Evolutionary conservation across 1,140 invertebrate genomes (phyloP), one percentile per base, ranked within the genome.

Genomic region (Holotrichia oblita): DNA sequence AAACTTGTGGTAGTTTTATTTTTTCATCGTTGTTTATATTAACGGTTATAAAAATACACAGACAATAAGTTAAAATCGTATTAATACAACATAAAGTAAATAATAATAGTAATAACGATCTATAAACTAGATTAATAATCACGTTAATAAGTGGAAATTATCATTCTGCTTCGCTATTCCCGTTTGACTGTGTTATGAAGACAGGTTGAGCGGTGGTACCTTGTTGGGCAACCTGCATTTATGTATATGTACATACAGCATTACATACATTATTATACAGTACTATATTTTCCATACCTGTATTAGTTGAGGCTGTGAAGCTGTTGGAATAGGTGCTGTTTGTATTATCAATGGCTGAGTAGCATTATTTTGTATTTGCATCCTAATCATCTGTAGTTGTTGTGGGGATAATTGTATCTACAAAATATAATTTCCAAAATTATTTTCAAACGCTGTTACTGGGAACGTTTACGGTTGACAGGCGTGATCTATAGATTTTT

Each of bases 341-440:
- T 94, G 93, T 78, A 94, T 92, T 78, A 94, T 93, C 20, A 94
- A 92, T 10, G 92, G 93, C 82, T 94, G 92, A 81, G 91, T 91
- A 24, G 89, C 89, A 77, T 91, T 92, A 40, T 94, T 94, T 86
- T 96, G 95, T 81, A 97, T 90, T 88, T 97, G 96, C 89, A 97
- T 92, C 80, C 96, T 91, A 81, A 97, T 94, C 90, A 97, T 93
- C 86, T 98, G 95, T 73, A 98, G 85, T 87, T 98, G 97, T 82
- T 93, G 92, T 10, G 94, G 94, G 40, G 94, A 95, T 76, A 98
- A 87, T 83, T 97, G 94, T 81, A 98, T 94, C 94, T 97, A 85
- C 64, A 90, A 90, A 77, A 81, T 41, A 69, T 48, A 48, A 14
- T 48, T 48, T 2, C 44, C n/a, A 48, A 48, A 17, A 48, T 48